Base-by-base conservation (phyloP, 2,888 invertebrate species). In the Petrophora chlorosata region DNA sequence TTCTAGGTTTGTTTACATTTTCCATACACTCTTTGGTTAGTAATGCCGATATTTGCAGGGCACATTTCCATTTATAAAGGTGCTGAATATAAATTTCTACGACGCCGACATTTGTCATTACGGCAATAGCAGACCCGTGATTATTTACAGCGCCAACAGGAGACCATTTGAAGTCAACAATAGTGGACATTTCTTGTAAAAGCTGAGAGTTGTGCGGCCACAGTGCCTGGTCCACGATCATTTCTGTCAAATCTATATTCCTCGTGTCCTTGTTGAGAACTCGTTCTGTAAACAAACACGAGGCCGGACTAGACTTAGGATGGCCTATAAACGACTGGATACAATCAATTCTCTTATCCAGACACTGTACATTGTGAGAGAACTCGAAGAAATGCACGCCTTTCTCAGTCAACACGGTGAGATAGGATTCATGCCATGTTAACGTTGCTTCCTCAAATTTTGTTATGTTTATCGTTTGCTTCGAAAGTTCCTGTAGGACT, bases 71-170 rank as follows among this genome's bases (percentile, higher is more conserved):
- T 23, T 60, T 52, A 7, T 56, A 52, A 32, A 68, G 67, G 12
- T 50, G 42, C 13, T 58, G 63, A 5, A 39, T 63, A 55, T 68
- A 77, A 7, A 90, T 47, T 26, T 82, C 76, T 0, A 90, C 65
- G 44, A 79, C 75, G 0, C 90, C 89, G 15, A 82, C 67, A 59
- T 81, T 87, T 36, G 82, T 88, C 13, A 90, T 52, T 5, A 80
- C 53, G 1, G 88, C 83, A 13, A 89, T 48, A 0, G 76, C 53
- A 45, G 70, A 63, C 22, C 70, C 63, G 17, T 72, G 60, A 43
- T 71, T 73, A 25, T 67, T 55, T 12, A 66, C 36, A 0, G 80
- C 65, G 47, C 72, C 67, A 7, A 30, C 22, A 1, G 88, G 86
- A 0, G 86, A 85, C 81, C 85, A 87, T 22, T 76, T 65, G 26